Conservation (phyloP, 2,797 vertebrate genomes). For the Neopelma chrysocephalum region DNA sequence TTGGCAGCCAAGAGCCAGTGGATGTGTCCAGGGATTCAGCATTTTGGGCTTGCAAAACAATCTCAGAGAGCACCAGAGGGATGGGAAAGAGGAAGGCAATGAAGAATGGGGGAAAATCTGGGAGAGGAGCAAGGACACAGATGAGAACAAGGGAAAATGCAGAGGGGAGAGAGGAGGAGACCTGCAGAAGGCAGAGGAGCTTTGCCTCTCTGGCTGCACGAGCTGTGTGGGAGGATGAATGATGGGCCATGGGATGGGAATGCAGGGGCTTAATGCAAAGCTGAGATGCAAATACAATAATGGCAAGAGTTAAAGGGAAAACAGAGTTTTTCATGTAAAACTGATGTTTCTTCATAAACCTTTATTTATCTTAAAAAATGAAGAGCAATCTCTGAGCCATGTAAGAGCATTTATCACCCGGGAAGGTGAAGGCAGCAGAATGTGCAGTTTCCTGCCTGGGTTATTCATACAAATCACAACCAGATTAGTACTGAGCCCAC, state of each 20-base stretch:
- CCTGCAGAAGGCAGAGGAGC: not conserved
- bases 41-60: not conserved
- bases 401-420: slow-evolving; percentile 14
- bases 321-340: slow-evolving; percentile 16
- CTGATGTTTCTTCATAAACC: slow-evolving; percentile 24
- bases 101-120: not conserved
- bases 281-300: slow-evolving; percentile 1
- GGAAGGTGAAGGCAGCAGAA: slow-evolving; percentile 10
- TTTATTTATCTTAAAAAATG: slow-evolving; percentile 47
- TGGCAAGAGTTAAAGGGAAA: not conserved
- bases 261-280: not conserved
- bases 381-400: slow-evolving; percentile 20
- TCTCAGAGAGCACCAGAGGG: not conserved
- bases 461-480: slow-evolving; percentile 18
- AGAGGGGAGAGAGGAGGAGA: not conserved
- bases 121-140: not conserved
- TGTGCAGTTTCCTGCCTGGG: not conserved
- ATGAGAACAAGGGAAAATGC: not conserved
- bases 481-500: not conserved
- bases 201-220: not conserved
- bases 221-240: slow-evolving; percentile 14
- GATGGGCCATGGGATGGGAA: not conserved
- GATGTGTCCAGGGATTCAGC: not conserved
- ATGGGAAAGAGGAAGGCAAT: not conserved
- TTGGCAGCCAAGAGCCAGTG: not conserved